A percentile compares a stretch with the other conserved stretches of the same genome.
Evolutionary conservation across 1,140 invertebrate species (phyloP).

Genomic region (Formica selysi): DNA sequence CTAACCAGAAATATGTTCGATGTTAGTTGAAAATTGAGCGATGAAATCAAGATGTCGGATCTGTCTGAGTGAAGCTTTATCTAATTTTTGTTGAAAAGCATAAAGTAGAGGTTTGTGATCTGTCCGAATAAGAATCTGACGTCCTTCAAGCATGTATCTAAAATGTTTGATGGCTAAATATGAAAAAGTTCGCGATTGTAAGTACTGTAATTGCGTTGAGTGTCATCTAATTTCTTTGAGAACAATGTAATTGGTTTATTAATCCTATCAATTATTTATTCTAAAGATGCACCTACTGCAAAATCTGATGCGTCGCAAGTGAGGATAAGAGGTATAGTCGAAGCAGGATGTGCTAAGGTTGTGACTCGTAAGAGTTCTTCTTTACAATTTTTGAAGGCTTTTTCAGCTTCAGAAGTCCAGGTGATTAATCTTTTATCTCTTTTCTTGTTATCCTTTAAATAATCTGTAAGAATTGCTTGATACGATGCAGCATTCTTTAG

Average conservation of each 20-base stretch:
- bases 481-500: background rate
- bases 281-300: background rate
- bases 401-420: background rate
- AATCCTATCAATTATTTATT: background rate
- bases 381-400: background rate
- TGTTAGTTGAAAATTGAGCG: background rate
- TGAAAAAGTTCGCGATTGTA: slow-evolving; percentile 78
- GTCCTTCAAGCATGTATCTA: slow-evolving; percentile 75
- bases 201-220: slow-evolving; percentile 69
- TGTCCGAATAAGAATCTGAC: too few relatives aligned
- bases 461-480: background rate
- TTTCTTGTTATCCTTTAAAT: background rate
- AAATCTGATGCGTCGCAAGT: background rate
- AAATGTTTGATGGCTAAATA: slow-evolving; percentile 77
- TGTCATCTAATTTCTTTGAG: slow-evolving; percentile 65
- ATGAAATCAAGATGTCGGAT: background rate
- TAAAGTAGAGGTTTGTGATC: slow-evolving; percentile 40
- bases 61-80: background rate
- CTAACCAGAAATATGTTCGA: background rate
- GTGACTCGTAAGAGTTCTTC: background rate
- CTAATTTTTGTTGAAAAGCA: background rate
- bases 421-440: background rate
- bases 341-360: background rate
- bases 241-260: slow-evolving; percentile 71
- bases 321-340: background rate